Percentiles rank a stretch among this genome's conserved stretches.
Evolutionary conservation across 2,797 vertebrate genomes (phyloP).

Genomic region (Crax fasciolata): DNA sequence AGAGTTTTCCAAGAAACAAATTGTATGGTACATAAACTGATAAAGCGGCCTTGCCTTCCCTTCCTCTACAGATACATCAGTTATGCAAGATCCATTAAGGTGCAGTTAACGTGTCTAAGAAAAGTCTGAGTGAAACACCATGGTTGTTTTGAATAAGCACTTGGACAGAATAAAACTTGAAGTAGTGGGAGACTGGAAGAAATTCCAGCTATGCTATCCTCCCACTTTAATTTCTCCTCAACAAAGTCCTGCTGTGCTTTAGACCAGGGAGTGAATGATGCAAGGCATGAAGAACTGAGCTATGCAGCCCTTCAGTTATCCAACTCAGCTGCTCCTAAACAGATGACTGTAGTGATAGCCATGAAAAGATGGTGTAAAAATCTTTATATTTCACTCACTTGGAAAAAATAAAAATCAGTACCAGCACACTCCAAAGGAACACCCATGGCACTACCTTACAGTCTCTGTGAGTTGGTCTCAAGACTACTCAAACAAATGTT

Average conservation of each 20-base stretch:
- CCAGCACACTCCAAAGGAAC: not conserved
- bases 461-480: not conserved
- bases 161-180: constrained; percentile 28
- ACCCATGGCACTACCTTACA: not conserved
- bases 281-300: not conserved
- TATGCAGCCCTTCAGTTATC: not conserved
- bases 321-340: not conserved
- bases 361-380: not conserved
- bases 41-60: constrained; percentile 63
- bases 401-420: not conserved
- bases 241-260: constrained; percentile 58
- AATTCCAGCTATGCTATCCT: constrained; percentile 68
- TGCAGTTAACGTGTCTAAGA: constrained; percentile 49
- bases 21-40: constrained; percentile 58
- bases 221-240: constrained; percentile 63
- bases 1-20: constrained; percentile 61
- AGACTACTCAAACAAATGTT: not conserved
- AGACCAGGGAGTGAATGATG: constrained; percentile 4
- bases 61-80: constrained; percentile 47
- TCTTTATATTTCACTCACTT: not conserved
- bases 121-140: constrained; percentile 22
- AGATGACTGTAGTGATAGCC: not conserved
- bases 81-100: constrained; percentile 36
- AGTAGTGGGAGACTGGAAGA: constrained; percentile 56
- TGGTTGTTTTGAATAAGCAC: constrained; percentile 22